These are phyloP conservation scores for Cuniculus paca DNA, from an alignment of 2,797 vertebrate species.

Conservation along the genomic window DNA sequence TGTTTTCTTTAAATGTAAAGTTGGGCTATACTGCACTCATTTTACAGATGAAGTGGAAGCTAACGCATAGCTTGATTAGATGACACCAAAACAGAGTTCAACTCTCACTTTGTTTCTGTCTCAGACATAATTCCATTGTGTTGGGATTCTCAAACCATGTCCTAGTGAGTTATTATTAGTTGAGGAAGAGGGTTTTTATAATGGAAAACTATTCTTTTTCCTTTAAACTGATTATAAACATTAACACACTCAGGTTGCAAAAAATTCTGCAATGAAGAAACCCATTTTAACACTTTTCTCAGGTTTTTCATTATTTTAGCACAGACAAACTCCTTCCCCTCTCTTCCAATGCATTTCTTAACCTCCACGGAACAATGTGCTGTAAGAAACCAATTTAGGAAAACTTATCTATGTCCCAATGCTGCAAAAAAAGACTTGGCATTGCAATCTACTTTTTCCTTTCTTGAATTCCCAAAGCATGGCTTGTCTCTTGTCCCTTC, in stretches of 20 bases:
- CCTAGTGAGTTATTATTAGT: background rate
- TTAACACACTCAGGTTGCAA: background rate
- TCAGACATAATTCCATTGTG: background rate
- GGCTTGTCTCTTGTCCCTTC: background rate
- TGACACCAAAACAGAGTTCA: background rate
- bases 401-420: background rate
- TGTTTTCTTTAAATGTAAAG: background rate
- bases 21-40: background rate
- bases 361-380: background rate
- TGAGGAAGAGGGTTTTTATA: background rate
- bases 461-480: background rate
- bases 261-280: constrained; percentile 5
- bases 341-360: background rate
- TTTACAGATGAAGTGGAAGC: background rate
- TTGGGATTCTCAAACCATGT: background rate
- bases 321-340: background rate
- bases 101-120: background rate
- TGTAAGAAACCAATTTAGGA: background rate
- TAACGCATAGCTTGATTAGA: background rate
- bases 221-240: background rate
- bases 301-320: background rate
- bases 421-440: background rate
- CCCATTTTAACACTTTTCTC: background rate
- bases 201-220: background rate
- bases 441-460: background rate